Evolutionary conservation across 2,113 vertebrate species (phyloP).

Genomic region (Parus major): DNA sequence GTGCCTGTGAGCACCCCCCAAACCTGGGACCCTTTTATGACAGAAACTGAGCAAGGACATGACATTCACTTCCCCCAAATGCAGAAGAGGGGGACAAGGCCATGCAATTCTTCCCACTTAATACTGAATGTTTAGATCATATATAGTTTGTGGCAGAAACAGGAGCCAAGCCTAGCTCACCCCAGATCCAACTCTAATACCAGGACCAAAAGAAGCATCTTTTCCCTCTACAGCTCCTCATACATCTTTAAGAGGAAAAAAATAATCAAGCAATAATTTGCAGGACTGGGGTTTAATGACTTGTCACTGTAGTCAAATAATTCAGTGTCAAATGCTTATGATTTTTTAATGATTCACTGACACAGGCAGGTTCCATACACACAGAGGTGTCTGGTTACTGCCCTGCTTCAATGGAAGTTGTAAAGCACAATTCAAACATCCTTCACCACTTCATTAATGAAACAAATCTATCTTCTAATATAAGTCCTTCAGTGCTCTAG

Average conservation of each 20-base stretch:
- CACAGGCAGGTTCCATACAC: background rate
- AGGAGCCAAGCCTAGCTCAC: background rate
- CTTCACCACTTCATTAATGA: background rate
- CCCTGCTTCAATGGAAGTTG: background rate
- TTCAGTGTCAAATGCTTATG: background rate
- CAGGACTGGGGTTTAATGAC: background rate
- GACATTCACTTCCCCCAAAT: background rate
- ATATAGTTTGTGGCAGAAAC: background rate
- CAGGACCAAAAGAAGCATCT: background rate
- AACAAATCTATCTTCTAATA: background rate
- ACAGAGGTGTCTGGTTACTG: background rate
- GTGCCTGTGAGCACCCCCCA: background rate
- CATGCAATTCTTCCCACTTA: background rate
- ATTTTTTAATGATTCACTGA: background rate
- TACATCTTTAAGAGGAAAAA: background rate
- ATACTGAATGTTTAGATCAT: background rate
- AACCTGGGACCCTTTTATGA: background rate
- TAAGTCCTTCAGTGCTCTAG: background rate
- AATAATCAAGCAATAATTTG: background rate
- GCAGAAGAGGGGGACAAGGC: background rate
- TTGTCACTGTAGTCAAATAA: background rate
- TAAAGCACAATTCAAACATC: background rate
- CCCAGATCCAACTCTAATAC: background rate
- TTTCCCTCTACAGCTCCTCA: background rate
- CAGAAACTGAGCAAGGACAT: background rate